Evolutionary conservation across 2,888 invertebrate species (phyloP).

Genomic region (Perithous albicinctus): DNA sequence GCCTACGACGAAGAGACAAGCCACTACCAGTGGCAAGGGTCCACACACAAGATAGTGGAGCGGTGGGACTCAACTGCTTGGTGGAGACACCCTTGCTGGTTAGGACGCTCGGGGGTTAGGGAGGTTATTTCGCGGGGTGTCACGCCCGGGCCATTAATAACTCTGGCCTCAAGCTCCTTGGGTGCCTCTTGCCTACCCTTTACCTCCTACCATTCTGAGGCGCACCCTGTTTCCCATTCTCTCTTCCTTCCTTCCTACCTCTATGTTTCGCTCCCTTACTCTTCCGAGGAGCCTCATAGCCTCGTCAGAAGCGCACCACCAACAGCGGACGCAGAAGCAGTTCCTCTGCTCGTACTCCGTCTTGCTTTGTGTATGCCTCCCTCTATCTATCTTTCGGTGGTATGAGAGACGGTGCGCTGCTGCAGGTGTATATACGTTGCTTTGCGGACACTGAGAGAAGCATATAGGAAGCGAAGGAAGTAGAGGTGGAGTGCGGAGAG

Average conservation of each 20-base stretch:
- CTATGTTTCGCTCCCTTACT: constrained; percentile 44
- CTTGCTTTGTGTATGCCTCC: constrained; percentile 58
- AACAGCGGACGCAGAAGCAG: constrained; percentile 57
- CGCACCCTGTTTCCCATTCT: constrained; percentile 42
- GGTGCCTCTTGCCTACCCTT: constrained; percentile 60
- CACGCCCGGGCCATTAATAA: constrained; percentile 83
- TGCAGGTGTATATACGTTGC: background rate
- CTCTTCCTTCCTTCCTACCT: constrained; percentile 51
- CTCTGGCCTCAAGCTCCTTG: constrained; percentile 67
- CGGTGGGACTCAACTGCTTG: constrained; percentile 35
- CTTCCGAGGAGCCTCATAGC: constrained; percentile 46
- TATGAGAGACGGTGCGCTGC: constrained; percentile 45
- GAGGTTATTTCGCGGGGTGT: constrained; percentile 81
- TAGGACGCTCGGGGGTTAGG: constrained; percentile 67
- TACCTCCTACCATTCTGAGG: constrained; percentile 42
- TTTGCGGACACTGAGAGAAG: constrained; percentile 52
- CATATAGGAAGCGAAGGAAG: constrained; percentile 34
- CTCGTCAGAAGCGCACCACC: constrained; percentile 36
- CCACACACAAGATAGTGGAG: constrained; percentile 54
- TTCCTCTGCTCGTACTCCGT: constrained; percentile 57
- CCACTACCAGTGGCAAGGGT: constrained; percentile 60
- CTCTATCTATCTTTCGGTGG: constrained; percentile 53
- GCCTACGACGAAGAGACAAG: constrained; percentile 75
- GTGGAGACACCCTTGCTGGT: constrained; percentile 23
- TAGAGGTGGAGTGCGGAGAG: constrained; percentile 26